Conservation (phyloP, 1,140 invertebrate genomes). For the Drosophila funebris region DNA sequence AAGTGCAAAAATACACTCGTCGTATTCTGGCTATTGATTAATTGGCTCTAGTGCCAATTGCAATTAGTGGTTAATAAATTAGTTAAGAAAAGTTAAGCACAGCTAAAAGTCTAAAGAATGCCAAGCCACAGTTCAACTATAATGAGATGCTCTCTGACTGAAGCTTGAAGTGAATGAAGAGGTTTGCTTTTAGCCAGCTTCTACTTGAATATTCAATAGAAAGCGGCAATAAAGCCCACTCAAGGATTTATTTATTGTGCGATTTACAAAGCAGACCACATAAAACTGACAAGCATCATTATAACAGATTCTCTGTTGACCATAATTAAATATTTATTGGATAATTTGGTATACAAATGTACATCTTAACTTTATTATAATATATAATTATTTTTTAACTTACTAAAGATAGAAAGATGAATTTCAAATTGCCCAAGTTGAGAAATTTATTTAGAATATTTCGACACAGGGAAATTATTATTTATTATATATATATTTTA, state of each 20-base stretch:
- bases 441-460: too few relatives aligned
- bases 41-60: slow-evolving; percentile 63
- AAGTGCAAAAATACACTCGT: slow-evolving; percentile 48
- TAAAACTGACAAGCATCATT: neutral
- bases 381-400: too few relatives aligned
- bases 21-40: slow-evolving; percentile 58
- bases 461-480: neutral
- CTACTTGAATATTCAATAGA: slow-evolving; percentile 1
- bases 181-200: neutral
- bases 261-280: neutral
- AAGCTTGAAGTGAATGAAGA: neutral
- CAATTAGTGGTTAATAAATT: slow-evolving; percentile 75
- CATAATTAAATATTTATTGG: too few relatives aligned
- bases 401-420: too few relatives aligned
- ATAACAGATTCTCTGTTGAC: too few relatives aligned
- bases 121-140: neutral
- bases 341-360: too few relatives aligned
- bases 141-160: slow-evolving; percentile 20
- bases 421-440: too few relatives aligned
- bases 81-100: slow-evolving; percentile 37
- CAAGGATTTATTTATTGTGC: neutral
- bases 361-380: too few relatives aligned
- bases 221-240: neutral
- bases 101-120: slow-evolving; percentile 8
- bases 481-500: too few relatives aligned